Conservation (phyloP, 2,113 vertebrate genomes). For the Oreochromis tanganicae region DNA sequence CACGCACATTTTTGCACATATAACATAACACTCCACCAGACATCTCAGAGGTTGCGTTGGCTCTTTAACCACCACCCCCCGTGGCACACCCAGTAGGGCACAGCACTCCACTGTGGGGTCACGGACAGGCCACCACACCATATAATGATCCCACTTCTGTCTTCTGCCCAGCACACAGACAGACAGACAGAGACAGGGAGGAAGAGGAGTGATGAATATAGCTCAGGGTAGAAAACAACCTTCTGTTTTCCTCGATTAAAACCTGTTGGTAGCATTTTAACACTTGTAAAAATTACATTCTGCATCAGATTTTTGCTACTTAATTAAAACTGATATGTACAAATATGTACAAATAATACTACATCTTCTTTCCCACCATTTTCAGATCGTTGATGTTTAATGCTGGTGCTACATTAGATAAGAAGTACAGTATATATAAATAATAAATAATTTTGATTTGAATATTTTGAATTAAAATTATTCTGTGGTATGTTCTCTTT, state of each 20-base stretch:
- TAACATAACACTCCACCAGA: slow-evolving; percentile 33
- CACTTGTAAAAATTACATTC: accelerated
- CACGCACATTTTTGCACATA: not conserved
- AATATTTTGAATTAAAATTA: not conserved
- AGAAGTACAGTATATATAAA: not conserved
- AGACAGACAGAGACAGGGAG: not conserved
- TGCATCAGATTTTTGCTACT: not conserved
- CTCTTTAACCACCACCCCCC: slow-evolving; percentile 41
- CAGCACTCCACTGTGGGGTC: slow-evolving; percentile 54
- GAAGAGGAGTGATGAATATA: not conserved
- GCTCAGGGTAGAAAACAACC: not conserved
- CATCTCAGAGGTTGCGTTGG: slow-evolving; percentile 30
- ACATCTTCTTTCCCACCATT: accelerated
- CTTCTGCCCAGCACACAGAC: slow-evolving; percentile 29
- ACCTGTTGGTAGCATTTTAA: not conserved
- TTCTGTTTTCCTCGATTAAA: not conserved
- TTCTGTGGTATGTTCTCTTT: not conserved
- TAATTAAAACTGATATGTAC: not conserved
- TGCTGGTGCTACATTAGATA: not conserved
- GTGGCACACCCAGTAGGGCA: slow-evolving; percentile 43
- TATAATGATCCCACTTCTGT: slow-evolving; percentile 39
- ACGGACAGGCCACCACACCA: slow-evolving; percentile 59
- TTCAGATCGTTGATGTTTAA: not conserved
- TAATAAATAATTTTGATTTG: not conserved
- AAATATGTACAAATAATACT: not conserved